These are phyloP conservation scores for Drosophila anceps DNA, from an alignment of 2,888 invertebrate genomes.

Conservation along the genomic window DNA sequence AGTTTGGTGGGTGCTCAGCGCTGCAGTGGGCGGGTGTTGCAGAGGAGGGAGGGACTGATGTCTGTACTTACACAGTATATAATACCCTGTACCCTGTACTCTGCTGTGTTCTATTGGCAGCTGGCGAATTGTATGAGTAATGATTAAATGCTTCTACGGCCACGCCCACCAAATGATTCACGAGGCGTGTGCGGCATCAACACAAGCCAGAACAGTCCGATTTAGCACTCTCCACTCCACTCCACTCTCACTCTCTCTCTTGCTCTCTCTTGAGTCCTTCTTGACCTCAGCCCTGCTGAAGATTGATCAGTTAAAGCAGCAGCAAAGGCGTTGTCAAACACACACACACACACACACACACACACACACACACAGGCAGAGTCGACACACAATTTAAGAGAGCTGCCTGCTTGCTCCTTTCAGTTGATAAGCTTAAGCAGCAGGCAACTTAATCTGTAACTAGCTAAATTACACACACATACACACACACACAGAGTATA, in stretches of 20 bases:
- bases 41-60: too few relatives aligned
- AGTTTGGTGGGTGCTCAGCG: not conserved
- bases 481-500: not conserved
- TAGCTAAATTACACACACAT: slow-evolving; percentile 18
- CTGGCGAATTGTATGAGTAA: slow-evolving; percentile 28
- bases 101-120: slow-evolving; percentile 14
- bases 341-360: not conserved
- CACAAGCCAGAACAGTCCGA: too few relatives aligned
- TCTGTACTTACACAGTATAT: not conserved
- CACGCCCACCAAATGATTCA: slow-evolving; percentile 20
- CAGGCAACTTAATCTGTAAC: slow-evolving; percentile 29
- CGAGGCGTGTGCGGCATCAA: not conserved
- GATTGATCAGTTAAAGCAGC: slow-evolving; percentile 44
- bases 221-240: too few relatives aligned
- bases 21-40: slow-evolving; percentile 11
- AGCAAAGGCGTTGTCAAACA: too few relatives aligned
- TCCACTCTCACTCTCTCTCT: not conserved
- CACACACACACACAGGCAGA: not conserved
- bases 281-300: not conserved
- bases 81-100: not conserved
- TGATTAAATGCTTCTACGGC: slow-evolving; percentile 34
- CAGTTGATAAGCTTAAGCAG: slow-evolving; percentile 5
- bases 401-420: slow-evolving; percentile 14
- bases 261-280: not conserved
- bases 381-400: slow-evolving; percentile 14